Conservation (phyloP, 2,113 vertebrate genomes). For the Cyanoramphus novaezelandiae region DNA sequence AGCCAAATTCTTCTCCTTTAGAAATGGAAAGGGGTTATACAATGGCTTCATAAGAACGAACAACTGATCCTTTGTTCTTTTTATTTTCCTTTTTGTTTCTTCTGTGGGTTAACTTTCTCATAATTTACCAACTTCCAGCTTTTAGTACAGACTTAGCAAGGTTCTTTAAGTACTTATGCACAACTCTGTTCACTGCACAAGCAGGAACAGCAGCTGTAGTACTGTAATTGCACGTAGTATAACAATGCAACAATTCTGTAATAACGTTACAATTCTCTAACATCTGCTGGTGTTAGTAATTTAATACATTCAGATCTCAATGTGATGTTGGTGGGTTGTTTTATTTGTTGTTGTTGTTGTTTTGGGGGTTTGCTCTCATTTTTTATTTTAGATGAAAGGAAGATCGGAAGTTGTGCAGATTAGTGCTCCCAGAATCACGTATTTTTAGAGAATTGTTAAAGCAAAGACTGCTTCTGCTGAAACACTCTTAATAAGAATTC, state of each 20-base stretch:
- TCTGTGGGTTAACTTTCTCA: conserved; percentile 50
- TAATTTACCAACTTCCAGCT: conserved; percentile 15
- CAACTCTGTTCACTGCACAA: conserved; percentile 6
- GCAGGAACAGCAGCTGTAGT: not conserved
- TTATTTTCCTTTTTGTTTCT: conserved; percentile 13
- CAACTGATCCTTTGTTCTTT: conserved; percentile 9
- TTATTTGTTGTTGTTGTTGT: not conserved
- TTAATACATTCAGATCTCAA: not conserved
- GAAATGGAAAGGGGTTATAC: not conserved
- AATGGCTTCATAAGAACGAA: not conserved
- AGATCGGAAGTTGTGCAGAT: conserved; percentile 57
- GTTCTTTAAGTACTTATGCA: conserved; percentile 24
- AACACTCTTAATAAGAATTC: conserved; percentile 33
- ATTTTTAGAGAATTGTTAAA: conserved; percentile 62
- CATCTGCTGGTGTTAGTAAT: conserved; percentile 19
- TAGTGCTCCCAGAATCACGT: conserved; percentile 45
- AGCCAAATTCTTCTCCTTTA: not conserved
- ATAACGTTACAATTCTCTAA: not conserved
- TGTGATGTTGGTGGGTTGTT: not conserved
- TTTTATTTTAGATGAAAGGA: conserved; percentile 24
- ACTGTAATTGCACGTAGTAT: conserved; percentile 37
- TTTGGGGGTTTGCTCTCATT: not conserved
- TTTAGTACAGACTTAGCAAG: conserved; percentile 22
- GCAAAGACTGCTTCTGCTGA: conserved; percentile 64
- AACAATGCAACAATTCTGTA: not conserved